Conservation (phyloP, 2,113 vertebrate genomes). For the Psephotus haematonotus region DNA sequence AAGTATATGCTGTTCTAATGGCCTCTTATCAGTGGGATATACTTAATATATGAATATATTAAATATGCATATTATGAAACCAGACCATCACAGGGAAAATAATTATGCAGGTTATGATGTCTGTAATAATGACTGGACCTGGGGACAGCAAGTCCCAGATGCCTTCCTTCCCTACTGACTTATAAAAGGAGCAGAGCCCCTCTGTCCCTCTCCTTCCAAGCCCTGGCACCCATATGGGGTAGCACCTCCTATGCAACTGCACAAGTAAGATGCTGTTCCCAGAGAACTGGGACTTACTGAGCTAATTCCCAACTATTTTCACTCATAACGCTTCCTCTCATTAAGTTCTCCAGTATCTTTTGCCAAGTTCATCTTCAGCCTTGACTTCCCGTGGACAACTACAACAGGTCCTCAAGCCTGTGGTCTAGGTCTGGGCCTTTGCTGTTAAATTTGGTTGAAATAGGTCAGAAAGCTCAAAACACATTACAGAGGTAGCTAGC, state of each 20-base stretch:
- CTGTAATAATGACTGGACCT: not conserved
- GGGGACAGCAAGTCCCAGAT: not conserved
- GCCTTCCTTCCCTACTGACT: not conserved
- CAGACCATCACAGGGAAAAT: rapidly evolving
- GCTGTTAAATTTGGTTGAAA: not conserved
- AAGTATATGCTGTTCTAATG: not conserved
- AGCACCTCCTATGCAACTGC: not conserved
- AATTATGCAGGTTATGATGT: not conserved
- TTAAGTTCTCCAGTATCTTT: not conserved
- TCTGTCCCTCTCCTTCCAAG: not conserved
- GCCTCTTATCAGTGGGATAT: not conserved
- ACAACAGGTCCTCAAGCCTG: not conserved
- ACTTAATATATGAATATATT: not conserved
- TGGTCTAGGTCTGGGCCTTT: not conserved
- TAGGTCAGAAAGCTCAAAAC: not conserved
- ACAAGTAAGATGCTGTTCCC: not conserved
- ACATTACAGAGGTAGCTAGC: not conserved
- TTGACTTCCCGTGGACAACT: not conserved
- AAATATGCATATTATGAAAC: not conserved
- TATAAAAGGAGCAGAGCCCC: not conserved
- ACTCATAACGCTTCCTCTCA: not conserved
- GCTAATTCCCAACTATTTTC: not conserved
- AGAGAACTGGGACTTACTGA: not conserved
- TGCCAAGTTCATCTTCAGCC: not conserved
- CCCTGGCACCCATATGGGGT: rapidly evolving